Evolutionary conservation across 1,140 invertebrate species (phyloP).

Genomic region (Chrysomallon squamiferum): DNA sequence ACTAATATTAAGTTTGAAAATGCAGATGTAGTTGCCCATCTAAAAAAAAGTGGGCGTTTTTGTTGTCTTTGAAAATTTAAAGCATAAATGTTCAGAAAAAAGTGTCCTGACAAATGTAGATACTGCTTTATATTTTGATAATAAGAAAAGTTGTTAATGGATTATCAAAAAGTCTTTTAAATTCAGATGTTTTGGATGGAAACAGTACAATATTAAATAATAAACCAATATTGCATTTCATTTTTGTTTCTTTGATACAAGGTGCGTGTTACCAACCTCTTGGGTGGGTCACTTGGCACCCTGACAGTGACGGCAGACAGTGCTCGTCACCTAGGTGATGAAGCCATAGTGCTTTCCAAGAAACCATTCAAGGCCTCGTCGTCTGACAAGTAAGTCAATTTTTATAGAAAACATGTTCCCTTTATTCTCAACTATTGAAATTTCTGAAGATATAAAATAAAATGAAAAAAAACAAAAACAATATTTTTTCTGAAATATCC

Average conservation of each 20-base stretch:
- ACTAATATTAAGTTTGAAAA: neutral
- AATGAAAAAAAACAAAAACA: too few species aligned
- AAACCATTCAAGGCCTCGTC: conserved; percentile 67
- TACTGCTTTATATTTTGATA: too few species aligned
- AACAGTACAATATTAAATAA: too few species aligned
- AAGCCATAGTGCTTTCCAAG: conserved; percentile 78
- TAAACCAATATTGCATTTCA: too few species aligned
- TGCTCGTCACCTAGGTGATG: conserved; percentile 76
- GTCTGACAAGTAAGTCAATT: conserved; percentile 70
- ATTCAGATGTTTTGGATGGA: too few species aligned
- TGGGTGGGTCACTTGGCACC: conserved; percentile 78
- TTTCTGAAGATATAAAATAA: neutral
- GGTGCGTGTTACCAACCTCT: conserved; percentile 81
- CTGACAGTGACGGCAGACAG: conserved; percentile 78
- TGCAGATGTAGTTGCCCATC: too few species aligned
- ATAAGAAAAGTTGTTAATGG: too few species aligned
- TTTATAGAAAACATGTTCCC: neutral
- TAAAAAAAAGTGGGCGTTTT: too few species aligned
- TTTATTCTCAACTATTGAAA: neutral
- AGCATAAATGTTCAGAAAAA: too few species aligned
- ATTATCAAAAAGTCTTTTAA: too few species aligned
- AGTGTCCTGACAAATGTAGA: too few species aligned
- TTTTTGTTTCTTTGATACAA: conserved; percentile 17
- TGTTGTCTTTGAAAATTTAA: too few species aligned
- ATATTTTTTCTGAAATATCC: neutral